These are phyloP conservation scores for Serinus canaria DNA, from an alignment of 2,113 vertebrate genomes.

Conservation along the genomic window DNA sequence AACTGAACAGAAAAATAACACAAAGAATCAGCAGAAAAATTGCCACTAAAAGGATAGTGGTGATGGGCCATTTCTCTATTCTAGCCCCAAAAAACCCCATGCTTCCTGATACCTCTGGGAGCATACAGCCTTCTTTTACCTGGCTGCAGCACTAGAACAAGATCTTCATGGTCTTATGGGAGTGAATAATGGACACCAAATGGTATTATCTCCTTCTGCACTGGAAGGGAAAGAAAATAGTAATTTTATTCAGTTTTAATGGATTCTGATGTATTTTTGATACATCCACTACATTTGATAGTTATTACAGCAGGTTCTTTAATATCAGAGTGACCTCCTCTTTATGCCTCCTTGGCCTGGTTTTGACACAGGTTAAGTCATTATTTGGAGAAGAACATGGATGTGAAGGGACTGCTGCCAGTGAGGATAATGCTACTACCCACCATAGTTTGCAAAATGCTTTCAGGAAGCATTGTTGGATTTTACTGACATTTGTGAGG, in stretches of 20 bases:
- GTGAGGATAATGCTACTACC: neutral
- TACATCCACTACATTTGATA: neutral
- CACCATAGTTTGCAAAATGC: neutral
- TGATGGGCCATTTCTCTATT: neutral
- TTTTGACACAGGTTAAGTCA: neutral
- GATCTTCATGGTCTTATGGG: neutral
- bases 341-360: neutral
- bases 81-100: rapidly evolving
- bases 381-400: neutral
- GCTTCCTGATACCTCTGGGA: neutral
- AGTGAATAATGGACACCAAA: slow-evolving; percentile 45
- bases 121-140: neutral
- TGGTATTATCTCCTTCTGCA: neutral
- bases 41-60: neutral
- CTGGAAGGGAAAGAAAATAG: neutral
- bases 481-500: slow-evolving; percentile 11
- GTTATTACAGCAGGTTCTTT: neutral
- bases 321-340: neutral
- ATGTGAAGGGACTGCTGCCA: neutral
- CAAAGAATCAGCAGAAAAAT: neutral
- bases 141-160: slow-evolving; percentile 58
- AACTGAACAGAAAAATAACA: neutral
- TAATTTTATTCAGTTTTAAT: neutral
- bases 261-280: neutral
- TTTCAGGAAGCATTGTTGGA: neutral